Evolutionary conservation across 2,797 vertebrate genomes (phyloP).

Genomic region (Diplodus sargus): DNA sequence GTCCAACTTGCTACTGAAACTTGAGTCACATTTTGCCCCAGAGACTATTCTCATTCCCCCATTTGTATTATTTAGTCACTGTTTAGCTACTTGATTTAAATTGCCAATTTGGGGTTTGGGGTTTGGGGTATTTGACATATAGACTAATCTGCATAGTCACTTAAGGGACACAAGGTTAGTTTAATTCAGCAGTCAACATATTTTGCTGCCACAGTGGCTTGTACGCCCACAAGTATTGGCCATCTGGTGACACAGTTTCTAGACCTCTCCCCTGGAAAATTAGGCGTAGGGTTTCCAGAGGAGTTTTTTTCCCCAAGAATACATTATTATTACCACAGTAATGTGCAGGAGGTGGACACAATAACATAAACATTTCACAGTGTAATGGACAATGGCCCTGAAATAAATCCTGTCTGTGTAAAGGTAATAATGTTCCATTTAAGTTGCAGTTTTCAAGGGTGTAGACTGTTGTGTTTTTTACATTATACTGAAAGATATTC

Average conservation of each 20-base stretch:
- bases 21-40: slow-evolving; percentile 63
- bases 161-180: slow-evolving; percentile 69
- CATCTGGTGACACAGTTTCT: slow-evolving; percentile 76
- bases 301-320: slow-evolving; percentile 65
- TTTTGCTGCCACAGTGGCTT: slow-evolving; percentile 69
- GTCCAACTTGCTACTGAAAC: slow-evolving; percentile 46
- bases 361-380: slow-evolving; percentile 43
- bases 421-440: slow-evolving; percentile 23
- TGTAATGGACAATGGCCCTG: slow-evolving; percentile 16
- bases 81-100: slow-evolving; percentile 76
- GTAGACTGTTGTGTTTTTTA: neutral
- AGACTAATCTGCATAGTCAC: slow-evolving; percentile 74
- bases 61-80: slow-evolving; percentile 71
- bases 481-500: slow-evolving; percentile 15
- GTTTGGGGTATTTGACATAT: slow-evolving; percentile 72
- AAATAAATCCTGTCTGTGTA: slow-evolving; percentile 23
- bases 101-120: slow-evolving; percentile 76
- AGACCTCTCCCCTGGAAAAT: slow-evolving; percentile 60
- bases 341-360: slow-evolving; percentile 27
- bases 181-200: slow-evolving; percentile 76
- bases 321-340: slow-evolving; percentile 56
- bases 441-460: slow-evolving; percentile 10
- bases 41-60: slow-evolving; percentile 57
- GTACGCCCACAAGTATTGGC: slow-evolving; percentile 67
- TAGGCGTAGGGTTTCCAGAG: slow-evolving; percentile 63